Evolutionary conservation across 2,888 invertebrate species (phyloP), one percentile per base, ranked within the genome.

Genomic region (Trachelus tabidus): DNA sequence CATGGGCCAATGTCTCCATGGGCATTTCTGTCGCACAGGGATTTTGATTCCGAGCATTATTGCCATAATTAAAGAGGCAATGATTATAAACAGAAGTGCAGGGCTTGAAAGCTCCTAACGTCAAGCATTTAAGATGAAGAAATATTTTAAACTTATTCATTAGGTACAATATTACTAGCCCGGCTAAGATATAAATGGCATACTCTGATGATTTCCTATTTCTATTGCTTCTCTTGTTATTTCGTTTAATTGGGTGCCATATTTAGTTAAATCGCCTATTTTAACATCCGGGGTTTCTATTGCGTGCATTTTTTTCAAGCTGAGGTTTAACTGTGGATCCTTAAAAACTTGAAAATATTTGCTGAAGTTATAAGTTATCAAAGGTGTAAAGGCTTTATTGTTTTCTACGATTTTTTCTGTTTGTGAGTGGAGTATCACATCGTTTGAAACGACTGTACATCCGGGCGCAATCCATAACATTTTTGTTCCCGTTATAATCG

Each of bases 171-270:
- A 75, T 30, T 11, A 75, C 68, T n/a, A 77, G 35, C 2, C 69
- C 33, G 37, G 23, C 68, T 34, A 74, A n/a, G 6, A n/a, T 11
- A n/a, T 77, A 77, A 35, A 79, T 12, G 23, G 33, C 75, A 68
- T 74, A 76, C 77, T 75, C 30, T 79, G 40, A 34, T 77, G 75
- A 73, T 73, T 77, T 23, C 79, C 77, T n/a, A 77, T 73, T 77
- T 73, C 76, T 30, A 73, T n/a, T 12, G 73, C 73, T 69, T 79
- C 75, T 76, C 69, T 75, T 30, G 34, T 75, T 31, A 79, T 77
- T 31, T 79, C 75, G 30, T 35, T 79, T 34, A 79, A 75, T 15
- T 33, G 35, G 15, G 73, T 79, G 30, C 71, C 77, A 40, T 79
- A 77, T 56, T 77, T 79, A 23, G 77, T 77, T 15, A 75, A 34